These are phyloP conservation scores for Triplophysa tibetana DNA, from an alignment of 2,113 vertebrate species.

Conservation along the genomic window DNA sequence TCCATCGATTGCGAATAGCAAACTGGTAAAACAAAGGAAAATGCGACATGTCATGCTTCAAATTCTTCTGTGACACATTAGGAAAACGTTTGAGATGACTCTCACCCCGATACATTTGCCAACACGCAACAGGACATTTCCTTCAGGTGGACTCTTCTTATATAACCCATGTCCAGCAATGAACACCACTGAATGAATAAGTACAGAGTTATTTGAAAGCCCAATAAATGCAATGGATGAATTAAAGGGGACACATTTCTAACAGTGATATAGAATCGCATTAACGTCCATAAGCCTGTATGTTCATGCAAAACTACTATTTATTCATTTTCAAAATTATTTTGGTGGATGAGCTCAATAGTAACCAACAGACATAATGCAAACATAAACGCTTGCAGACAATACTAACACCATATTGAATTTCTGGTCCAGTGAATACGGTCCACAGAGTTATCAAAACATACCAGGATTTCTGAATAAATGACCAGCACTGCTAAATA, in stretches of 20 bases:
- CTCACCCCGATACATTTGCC: conserved; percentile 88
- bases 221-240: not conserved
- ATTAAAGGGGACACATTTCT: not conserved
- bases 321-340: not conserved
- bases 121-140: conserved; percentile 86
- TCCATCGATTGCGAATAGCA: conserved; percentile 85
- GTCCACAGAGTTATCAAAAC: not conserved
- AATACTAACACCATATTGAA: not conserved
- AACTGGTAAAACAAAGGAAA: conserved; percentile 72
- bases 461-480: conserved; percentile 10
- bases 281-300: not conserved
- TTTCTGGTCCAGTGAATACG: conserved; percentile 3
- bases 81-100: not conserved
- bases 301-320: not conserved
- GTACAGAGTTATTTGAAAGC: conserved; percentile 24
- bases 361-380: too few species aligned
- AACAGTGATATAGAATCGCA: not conserved
- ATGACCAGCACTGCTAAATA: not conserved
- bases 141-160: conserved; percentile 85
- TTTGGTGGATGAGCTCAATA: not conserved
- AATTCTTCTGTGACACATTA: not conserved
- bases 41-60: not conserved
- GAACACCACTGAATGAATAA: conserved; percentile 84
- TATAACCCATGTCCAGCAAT: conserved; percentile 87
- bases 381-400: too few species aligned